Percentiles rank a stretch among this genome's conserved stretches.
These are phyloP conservation scores for Sinohyriopsis cumingii DNA, from an alignment of 2,888 invertebrate genomes.

Conservation along the genomic window DNA sequence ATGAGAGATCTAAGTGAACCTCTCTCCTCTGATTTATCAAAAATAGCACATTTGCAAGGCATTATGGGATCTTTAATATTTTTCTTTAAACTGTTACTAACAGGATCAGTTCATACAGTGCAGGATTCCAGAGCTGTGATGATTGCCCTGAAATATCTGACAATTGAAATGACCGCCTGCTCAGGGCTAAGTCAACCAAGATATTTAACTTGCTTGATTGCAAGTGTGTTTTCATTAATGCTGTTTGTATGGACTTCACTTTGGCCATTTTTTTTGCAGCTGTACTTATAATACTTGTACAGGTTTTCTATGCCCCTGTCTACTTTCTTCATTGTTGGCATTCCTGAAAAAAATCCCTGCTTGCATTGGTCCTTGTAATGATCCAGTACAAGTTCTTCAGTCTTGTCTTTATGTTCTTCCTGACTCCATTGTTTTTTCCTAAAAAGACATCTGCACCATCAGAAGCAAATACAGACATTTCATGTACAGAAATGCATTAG, in stretches of 20 bases:
- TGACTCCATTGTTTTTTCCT: constrained; percentile 23
- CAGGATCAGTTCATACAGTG: constrained; percentile 14
- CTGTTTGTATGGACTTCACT: constrained; percentile 21
- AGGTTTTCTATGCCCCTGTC: constrained; percentile 17
- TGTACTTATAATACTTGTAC: constrained; percentile 28
- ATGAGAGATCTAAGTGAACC: constrained; percentile 19
- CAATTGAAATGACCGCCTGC: constrained; percentile 21
- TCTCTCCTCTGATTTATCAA: constrained; percentile 21
- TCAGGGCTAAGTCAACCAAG: constrained; percentile 34
- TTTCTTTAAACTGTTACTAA: constrained; percentile 31
- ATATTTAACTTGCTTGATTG: constrained; percentile 34
- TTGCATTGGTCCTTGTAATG: constrained; percentile 24
- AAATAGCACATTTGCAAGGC: constrained; percentile 29
- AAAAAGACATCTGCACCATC: constrained; percentile 22
- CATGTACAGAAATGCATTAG: constrained; percentile 5
- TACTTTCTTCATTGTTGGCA: constrained; percentile 7
- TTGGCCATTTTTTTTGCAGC: constrained; percentile 19
- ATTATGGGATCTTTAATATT: not conserved
- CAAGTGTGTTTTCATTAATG: constrained; percentile 19
- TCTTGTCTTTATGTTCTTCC: constrained; percentile 13
- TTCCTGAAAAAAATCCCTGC: constrained; percentile 14
- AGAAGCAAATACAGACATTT: constrained; percentile 25
- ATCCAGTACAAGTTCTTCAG: constrained; percentile 11
- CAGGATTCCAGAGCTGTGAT: constrained; percentile 25
- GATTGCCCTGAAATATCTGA: constrained; percentile 16